Evolutionary conservation across 2,113 vertebrate genomes (phyloP), one percentile per base, ranked within the genome.

Genomic region (Pipra filicauda): DNA sequence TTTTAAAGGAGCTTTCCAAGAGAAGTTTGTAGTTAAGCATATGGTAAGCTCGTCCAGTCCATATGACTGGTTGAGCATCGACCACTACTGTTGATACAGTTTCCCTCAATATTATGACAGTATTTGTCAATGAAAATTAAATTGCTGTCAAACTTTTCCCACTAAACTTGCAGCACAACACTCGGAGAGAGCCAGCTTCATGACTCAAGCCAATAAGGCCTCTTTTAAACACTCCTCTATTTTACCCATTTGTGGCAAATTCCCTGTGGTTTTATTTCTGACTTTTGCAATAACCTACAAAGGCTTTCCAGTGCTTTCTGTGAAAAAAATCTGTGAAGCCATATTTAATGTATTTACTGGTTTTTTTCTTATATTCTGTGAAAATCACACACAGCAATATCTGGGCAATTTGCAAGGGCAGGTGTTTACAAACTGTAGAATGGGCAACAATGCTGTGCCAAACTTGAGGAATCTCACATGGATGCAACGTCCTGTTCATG

Each of bases 61-160:
- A 98, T 98, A 98, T 98, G 98, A 98, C 98, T 98, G 98, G 98
- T 98, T 98, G 98, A 98, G 97, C 98, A 96, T 98, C 98, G 98
- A 98, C 98, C 98, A 98, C 97, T 97, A 97, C 97, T 98, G 98
- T 98, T 98, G 98, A 98, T 98, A 97, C 97, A 98, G 97, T 97
- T 98, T 97, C 97, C 79, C 95, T 98, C 98, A 98, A 98, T 98
- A 98, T 98, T 98, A 91, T 98, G 98, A 98, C 98, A 98, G 98
- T 96, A 78, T 98, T 98, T 98, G 98, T 98, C 98, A 98, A 98
- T 98, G 98, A 97, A 97, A 98, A 98, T 98, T 98, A 98, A 98
- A 98, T 98, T 96, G 97, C 98, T 98, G 98, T 98, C 98, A 98
- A 98, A 98, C 98, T 97, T 98, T 97, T 97, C 98, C 97, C 96